Evolutionary conservation across 1,140 invertebrate species (phyloP).

Genomic region (Hylaeus volcanicus): DNA sequence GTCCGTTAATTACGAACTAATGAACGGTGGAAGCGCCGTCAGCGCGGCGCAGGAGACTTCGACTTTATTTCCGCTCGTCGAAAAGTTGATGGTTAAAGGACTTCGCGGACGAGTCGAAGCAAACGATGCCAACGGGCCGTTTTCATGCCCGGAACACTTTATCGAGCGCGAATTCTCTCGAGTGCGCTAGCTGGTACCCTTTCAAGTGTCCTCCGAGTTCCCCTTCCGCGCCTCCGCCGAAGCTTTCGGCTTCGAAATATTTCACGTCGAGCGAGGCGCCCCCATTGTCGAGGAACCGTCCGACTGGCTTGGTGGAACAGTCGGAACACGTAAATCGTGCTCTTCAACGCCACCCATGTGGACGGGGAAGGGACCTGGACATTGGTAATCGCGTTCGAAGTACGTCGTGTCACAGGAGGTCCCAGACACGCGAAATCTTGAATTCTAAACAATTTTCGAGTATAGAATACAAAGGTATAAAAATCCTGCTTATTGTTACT

Average conservation of each 20-base stretch:
- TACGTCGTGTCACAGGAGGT: too few relatives aligned
- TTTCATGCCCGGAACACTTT: constrained; percentile 27
- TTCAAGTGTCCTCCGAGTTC: not conserved
- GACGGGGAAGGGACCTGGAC: too few relatives aligned
- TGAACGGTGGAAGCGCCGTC: not conserved
- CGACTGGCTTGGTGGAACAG: not conserved
- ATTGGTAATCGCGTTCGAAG: not conserved
- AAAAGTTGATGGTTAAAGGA: constrained; percentile 29
- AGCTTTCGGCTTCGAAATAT: not conserved
- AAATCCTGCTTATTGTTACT: too few relatives aligned
- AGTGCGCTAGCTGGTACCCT: not conserved
- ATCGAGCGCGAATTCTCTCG: constrained; percentile 11
- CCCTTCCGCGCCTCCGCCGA: not conserved
- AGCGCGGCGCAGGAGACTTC: not conserved
- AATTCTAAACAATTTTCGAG: too few relatives aligned
- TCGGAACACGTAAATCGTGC: not conserved
- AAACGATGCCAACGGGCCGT: not conserved
- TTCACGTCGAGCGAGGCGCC: not conserved
- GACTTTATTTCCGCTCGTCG: constrained; percentile 13
- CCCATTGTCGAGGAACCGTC: not conserved
- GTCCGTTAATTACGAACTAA: constrained; percentile 30
- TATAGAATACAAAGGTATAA: too few relatives aligned
- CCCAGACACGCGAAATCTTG: too few relatives aligned
- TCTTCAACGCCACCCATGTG: not conserved
- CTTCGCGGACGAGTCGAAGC: constrained; percentile 10